phyloP scores from a whole-genome alignment of 2,113 vertebrate species.

The Bos javanicus region DNA sequence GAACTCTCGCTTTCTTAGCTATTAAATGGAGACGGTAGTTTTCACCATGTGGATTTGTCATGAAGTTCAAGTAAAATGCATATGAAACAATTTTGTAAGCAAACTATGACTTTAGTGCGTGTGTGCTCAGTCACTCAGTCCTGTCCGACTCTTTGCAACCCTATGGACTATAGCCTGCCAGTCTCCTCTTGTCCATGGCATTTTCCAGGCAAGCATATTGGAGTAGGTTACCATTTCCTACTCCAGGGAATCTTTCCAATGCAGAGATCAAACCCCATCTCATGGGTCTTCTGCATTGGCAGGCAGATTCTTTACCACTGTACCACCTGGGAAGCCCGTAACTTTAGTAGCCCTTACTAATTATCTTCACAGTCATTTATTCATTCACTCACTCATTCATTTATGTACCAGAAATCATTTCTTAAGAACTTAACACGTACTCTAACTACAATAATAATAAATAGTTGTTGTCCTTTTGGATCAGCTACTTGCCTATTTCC shows the following conservation, averaged over 20 bases:
- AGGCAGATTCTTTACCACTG: background rate
- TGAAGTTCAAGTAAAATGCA: background rate
- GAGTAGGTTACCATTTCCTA: background rate
- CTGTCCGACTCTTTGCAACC: background rate
- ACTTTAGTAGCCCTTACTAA: background rate
- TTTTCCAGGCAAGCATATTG: background rate
- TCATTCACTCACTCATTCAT: background rate
- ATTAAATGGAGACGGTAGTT: conserved; percentile 4
- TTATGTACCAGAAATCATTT: conserved; percentile 18
- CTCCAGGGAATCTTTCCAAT: background rate
- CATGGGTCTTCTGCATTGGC: background rate
- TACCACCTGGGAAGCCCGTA: background rate
- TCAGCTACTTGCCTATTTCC: background rate
- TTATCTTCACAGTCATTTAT: conserved; percentile 17
- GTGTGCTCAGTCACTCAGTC: background rate
- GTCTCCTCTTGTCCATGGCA: background rate
- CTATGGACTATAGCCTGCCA: background rate
- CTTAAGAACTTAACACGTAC: background rate
- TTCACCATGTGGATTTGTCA: background rate
- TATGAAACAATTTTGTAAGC: background rate
- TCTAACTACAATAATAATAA: background rate
- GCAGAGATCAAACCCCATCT: background rate
- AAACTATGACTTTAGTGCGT: background rate
- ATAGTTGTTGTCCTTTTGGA: background rate
- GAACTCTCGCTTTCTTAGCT: conserved; percentile 1